Base-by-base conservation (phyloP, 1,140 invertebrate species). In the Lithobius niger region DNA sequence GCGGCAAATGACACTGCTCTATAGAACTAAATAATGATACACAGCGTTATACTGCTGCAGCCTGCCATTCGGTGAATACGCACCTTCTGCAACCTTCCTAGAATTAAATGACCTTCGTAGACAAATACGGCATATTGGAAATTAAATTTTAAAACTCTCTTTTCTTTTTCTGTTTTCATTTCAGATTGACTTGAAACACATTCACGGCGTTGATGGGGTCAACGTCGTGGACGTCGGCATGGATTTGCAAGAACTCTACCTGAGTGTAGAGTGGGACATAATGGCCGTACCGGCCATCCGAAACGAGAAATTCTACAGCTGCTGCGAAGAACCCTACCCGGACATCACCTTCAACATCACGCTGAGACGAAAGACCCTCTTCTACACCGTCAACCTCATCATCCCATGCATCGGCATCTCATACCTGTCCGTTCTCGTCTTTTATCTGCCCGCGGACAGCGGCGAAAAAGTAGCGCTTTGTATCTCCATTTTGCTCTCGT, bases 281-380 rank as follows among this genome's bases (percentile, higher is more conserved):
- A 67, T 72, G 61, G 61, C 63, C 10, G 88, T 92, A 61, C 88
- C 87, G 55, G 88, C 88, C 3, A 79, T 81, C 52, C 76, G 88
- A 57, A 88, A 89, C 66, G 87, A 90, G 64, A 88, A 88, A 67
- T 90, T 86, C 70, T 92, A 92, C 75, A 85, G 81, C 62, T 91
- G 87, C 70, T 90, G 87, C 70, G 83, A 88, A 55, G 68, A 71
- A 48, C 67, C 69, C 28, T 72, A 68, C 56, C 67, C 60, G 18
- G 89, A 98, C 73, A 96, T 98, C 65, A 94, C 93, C 59, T 99
- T 99, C 77, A 94, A 97, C 71, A 86, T 99, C 61, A 96, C 91
- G 27, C 77, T 99, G 53, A 78, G 97, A 56, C 78, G 95, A 61
- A 97, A 97, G 72, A 97, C 92, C 24, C 80, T 97, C 22, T 97